A percentile compares a stretch with the other conserved stretches of the same genome.
These are phyloP conservation scores for Lasioglossum baleicum DNA, from an alignment of 1,140 invertebrate genomes.

Conservation along the genomic window DNA sequence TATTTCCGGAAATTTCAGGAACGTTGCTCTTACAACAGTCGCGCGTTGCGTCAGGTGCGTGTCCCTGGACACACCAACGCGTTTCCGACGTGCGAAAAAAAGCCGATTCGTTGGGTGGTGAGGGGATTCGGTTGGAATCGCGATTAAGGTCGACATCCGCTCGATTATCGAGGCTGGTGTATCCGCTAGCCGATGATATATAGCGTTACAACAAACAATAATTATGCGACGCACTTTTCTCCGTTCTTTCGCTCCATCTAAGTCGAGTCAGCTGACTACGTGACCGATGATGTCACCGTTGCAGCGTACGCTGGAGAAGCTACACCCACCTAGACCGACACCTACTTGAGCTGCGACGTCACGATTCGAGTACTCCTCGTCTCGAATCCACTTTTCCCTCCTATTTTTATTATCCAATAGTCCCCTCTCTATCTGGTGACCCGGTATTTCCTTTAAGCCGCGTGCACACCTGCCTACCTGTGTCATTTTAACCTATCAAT, in stretches of 20 bases:
- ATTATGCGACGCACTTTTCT: conserved; percentile 63
- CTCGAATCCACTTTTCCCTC: conserved; percentile 21
- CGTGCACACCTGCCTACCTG: no score
- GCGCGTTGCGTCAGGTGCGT: conserved; percentile 21
- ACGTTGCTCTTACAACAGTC: not conserved
- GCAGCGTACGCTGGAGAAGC: conserved; percentile 61
- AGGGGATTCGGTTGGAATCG: conserved; percentile 12
- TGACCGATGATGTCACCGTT: conserved; percentile 77
- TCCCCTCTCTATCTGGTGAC: no score
- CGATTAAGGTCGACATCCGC: conserved; percentile 47
- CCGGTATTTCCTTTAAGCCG: no score
- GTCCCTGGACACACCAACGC: conserved; percentile 37
- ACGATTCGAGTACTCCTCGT: conserved; percentile 56
- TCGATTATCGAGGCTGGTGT: conserved; percentile 58
- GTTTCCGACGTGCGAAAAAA: conserved; percentile 24
- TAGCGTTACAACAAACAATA: conserved; percentile 43
- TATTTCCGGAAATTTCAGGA: conserved; percentile 1
- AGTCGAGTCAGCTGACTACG: conserved; percentile 77
- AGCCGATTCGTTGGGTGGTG: not conserved
- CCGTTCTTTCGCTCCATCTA: conserved; percentile 80
- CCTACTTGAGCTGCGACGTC: conserved; percentile 63
- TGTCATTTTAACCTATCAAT: no score
- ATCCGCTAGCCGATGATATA: conserved; percentile 45
- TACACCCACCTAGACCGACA: conserved; percentile 70
- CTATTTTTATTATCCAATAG: conserved; percentile 4